phyloP scores from a whole-genome alignment of 2,113 vertebrate species.

The Chlorodrepanis virens region DNA sequence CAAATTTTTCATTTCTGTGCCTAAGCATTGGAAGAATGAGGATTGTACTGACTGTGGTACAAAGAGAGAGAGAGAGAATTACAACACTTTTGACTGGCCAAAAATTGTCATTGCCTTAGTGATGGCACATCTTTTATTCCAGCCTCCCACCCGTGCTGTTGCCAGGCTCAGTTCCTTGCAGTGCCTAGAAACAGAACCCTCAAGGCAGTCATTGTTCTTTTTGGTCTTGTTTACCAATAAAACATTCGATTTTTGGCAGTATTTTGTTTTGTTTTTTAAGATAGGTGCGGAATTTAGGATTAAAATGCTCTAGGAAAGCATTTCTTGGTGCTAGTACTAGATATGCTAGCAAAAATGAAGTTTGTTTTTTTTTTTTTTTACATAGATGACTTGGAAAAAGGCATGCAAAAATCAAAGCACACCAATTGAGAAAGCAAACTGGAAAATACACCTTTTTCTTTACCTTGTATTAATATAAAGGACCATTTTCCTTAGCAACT shows the following conservation, averaged over 20 bases:
- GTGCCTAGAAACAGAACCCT: background rate
- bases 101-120: background rate
- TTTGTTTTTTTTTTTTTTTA: background rate
- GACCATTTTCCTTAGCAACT: background rate
- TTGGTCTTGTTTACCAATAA: background rate
- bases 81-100: background rate
- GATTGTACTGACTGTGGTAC: background rate
- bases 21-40: background rate
- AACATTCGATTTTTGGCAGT: background rate
- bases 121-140: background rate
- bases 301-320: background rate
- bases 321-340: background rate
- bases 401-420: background rate
- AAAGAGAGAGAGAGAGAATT: background rate
- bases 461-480: background rate
- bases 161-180: background rate
- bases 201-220: background rate
- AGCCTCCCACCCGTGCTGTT: background rate
- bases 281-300: background rate
- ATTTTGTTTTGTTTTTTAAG: background rate
- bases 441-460: background rate
- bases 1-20: background rate
- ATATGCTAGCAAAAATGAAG: background rate
- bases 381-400: rapidly evolving
- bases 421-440: background rate